Evolutionary conservation across 2,888 invertebrate species (phyloP).

Genomic region (Pyrrhia umbra): DNA sequence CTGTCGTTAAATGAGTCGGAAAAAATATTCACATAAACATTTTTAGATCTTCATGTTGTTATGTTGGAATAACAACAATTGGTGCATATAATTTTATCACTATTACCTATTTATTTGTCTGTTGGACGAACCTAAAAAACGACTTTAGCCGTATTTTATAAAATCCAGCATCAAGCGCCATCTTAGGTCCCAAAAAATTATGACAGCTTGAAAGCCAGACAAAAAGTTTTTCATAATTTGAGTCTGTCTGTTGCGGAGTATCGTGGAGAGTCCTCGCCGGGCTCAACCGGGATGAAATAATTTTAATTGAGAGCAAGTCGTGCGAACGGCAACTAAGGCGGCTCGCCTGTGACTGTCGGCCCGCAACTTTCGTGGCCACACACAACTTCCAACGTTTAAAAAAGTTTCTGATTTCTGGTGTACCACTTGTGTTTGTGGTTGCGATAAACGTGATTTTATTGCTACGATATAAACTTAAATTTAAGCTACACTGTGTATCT

Average conservation of each 20-base stretch:
- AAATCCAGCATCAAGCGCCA: slow-evolving; percentile 31
- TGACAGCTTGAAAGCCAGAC: slow-evolving; percentile 63
- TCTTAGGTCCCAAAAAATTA: slow-evolving; percentile 58
- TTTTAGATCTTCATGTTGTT: not conserved
- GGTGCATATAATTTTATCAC: too few relatives aligned
- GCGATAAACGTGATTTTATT: slow-evolving; percentile 14
- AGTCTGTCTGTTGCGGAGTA: slow-evolving; percentile 54
- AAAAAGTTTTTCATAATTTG: slow-evolving; percentile 65
- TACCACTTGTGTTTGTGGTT: slow-evolving; percentile 33
- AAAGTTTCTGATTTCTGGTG: slow-evolving; percentile 48
- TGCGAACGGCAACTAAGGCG: slow-evolving; percentile 60
- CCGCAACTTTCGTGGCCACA: slow-evolving; percentile 52
- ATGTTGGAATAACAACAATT: not conserved
- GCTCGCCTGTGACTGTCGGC: slow-evolving; percentile 57
- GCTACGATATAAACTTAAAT: slow-evolving; percentile 5
- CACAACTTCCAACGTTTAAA: slow-evolving; percentile 52
- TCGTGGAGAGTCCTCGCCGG: slow-evolving; percentile 62
- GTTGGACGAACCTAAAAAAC: too few relatives aligned
- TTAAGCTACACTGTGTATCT: not conserved
- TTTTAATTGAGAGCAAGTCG: slow-evolving; percentile 75
- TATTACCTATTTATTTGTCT: not conserved
- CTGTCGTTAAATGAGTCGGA: slow-evolving; percentile 22
- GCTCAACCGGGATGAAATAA: slow-evolving; percentile 67
- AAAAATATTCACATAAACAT: slow-evolving; percentile 9
- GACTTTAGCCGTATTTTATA: not conserved